Conservation (phyloP, 2,113 vertebrate species). For the Apeltes quadracus region DNA sequence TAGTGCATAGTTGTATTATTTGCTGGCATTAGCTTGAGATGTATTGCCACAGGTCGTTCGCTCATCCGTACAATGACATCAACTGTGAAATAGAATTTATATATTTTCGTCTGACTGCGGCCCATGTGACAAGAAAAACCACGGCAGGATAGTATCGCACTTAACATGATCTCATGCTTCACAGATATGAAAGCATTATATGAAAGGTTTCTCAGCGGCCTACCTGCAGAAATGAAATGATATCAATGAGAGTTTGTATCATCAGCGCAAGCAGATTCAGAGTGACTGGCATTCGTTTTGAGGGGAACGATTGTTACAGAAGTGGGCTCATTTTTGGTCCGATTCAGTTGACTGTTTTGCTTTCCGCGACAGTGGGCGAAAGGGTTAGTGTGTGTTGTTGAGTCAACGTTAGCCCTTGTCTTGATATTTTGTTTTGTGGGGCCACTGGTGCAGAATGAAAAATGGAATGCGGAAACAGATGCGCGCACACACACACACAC, state of each 20-base stretch:
- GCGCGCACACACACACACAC: neutral
- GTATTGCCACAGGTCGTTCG: constrained; percentile 16
- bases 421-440: neutral
- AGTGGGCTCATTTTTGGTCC: too few species aligned
- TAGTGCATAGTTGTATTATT: constrained; percentile 20
- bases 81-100: too few species aligned
- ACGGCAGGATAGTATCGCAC: neutral
- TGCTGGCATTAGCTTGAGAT: constrained; percentile 6
- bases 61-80: constrained; percentile 19
- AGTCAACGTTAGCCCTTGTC: neutral
- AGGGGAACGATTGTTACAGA: too few species aligned
- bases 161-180: constrained; percentile 2
- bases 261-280: neutral
- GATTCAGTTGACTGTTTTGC: neutral
- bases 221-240: neutral
- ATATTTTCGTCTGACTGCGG: too few species aligned
- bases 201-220: constrained; percentile 2
- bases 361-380: neutral
- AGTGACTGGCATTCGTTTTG: neutral
- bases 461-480: neutral
- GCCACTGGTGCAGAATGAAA: too few species aligned
- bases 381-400: neutral
- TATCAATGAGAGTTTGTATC: neutral
- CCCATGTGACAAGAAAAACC: neutral
- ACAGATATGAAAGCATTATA: constrained; percentile 1